phyloP scores from a whole-genome alignment of 2,113 vertebrate species.

The Bubalus kerabau region DNA sequence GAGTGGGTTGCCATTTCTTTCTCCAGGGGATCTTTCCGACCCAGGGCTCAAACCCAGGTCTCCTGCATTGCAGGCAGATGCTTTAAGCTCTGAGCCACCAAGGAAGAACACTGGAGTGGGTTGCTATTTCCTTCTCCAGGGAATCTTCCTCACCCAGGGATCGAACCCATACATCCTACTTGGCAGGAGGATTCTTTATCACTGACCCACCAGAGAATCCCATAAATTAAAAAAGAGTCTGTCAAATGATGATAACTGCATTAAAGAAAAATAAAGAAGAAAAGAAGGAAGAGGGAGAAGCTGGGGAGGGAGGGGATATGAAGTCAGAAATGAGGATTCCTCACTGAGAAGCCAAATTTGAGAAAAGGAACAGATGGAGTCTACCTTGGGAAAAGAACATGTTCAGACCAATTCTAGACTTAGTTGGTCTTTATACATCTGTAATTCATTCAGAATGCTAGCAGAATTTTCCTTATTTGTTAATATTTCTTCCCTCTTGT shows the following conservation, averaged over 20 bases:
- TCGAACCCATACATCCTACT: not conserved
- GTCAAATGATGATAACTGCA: not conserved
- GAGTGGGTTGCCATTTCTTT: no score
- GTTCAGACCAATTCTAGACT: not conserved
- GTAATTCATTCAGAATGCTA: not conserved
- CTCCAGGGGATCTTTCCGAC: no score
- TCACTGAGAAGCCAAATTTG: not conserved
- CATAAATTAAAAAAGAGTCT: not conserved
- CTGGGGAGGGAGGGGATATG: accelerated
- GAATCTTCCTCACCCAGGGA: not conserved
- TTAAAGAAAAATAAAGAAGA: not conserved
- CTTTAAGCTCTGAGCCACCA: no score
- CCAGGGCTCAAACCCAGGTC: no score
- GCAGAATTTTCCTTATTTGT: not conserved
- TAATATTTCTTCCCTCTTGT: not conserved
- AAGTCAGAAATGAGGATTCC: not conserved
- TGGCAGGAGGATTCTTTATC: not conserved
- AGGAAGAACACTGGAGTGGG: not conserved
- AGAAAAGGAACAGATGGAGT: not conserved
- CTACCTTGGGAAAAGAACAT: not conserved
- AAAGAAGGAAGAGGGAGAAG: not conserved
- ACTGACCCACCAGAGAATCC: not conserved
- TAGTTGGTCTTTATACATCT: not conserved
- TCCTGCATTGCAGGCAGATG: no score
- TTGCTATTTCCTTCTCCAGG: not conserved